phyloP scores from a whole-genome alignment of 2,888 invertebrate species.

The Sminthurinus aureus region DNA sequence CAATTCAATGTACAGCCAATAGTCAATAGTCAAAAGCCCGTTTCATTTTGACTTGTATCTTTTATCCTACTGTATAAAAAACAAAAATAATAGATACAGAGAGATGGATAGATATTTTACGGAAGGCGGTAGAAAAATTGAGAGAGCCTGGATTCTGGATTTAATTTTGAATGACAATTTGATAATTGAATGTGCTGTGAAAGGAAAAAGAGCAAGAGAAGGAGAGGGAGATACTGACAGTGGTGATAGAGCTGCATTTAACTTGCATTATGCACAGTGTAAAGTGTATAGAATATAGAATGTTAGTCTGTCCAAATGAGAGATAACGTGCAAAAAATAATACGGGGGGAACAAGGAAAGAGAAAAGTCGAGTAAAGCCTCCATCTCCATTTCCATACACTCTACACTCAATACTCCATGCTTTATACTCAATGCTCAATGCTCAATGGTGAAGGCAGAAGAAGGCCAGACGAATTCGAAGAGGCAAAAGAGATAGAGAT shows the following conservation, averaged over 20 bases:
- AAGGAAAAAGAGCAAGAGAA: background rate
- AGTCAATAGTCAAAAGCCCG: too few species aligned
- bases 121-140: background rate
- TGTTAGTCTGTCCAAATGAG: too few species aligned
- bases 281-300: too few species aligned
- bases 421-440: too few species aligned
- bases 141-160: background rate
- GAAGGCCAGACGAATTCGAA: background rate
- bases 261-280: too few species aligned
- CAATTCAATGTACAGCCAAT: too few species aligned
- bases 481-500: slow-evolving; percentile 9
- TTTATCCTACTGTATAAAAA: background rate
- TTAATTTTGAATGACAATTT: background rate
- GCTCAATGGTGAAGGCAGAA: too few species aligned
- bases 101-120: background rate
- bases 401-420: too few species aligned
- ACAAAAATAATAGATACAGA: background rate
- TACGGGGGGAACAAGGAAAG: slow-evolving; percentile 5
- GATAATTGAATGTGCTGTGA: background rate
- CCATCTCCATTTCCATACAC: background rate
- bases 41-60: too few species aligned
- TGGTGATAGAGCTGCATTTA: too few species aligned
- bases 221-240: background rate
- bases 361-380: background rate
- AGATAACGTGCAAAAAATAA: background rate